These are phyloP conservation scores for Eumacrocentrus americanus DNA, from an alignment of 2,888 invertebrate genomes.

Conservation along the genomic window DNA sequence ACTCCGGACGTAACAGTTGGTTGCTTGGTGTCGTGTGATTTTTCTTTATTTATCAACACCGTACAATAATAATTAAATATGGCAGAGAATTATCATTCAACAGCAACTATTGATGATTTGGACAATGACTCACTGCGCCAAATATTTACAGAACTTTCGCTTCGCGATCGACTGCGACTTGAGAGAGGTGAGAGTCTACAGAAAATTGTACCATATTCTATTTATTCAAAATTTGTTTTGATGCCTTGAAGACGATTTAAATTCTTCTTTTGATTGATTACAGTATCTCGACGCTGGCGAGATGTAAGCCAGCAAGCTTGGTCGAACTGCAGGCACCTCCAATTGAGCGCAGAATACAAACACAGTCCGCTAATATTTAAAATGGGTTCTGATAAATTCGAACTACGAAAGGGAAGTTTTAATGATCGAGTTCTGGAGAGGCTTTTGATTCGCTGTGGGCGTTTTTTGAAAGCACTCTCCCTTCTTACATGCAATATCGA, in stretches of 20 bases:
- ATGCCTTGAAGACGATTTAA: background rate
- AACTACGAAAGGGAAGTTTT: no score
- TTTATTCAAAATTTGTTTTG: background rate
- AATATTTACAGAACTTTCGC: slow-evolving; percentile 8
- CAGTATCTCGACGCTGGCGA: slow-evolving; percentile 20
- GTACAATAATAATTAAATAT: no score
- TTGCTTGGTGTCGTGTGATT: no score
- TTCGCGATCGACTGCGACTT: slow-evolving; percentile 3
- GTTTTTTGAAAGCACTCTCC: no score
- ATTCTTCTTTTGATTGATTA: background rate
- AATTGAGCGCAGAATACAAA: background rate
- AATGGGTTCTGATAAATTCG: no score
- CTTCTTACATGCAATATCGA: background rate
- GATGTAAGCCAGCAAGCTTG: slow-evolving; percentile 1
- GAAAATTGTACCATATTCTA: no score
- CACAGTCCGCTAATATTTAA: no score
- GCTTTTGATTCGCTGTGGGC: slow-evolving; percentile 10
- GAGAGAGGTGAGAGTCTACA: slow-evolving; percentile 18
- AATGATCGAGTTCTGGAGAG: background rate
- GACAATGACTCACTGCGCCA: slow-evolving; percentile 18
- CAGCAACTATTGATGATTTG: slow-evolving; percentile 2
- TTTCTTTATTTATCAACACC: no score
- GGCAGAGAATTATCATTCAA: no score
- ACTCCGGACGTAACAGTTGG: no score
- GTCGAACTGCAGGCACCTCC: background rate